These are phyloP conservation scores for Cinclus mexicanus DNA, from an alignment of 2,113 vertebrate species.

Conservation along the genomic window DNA sequence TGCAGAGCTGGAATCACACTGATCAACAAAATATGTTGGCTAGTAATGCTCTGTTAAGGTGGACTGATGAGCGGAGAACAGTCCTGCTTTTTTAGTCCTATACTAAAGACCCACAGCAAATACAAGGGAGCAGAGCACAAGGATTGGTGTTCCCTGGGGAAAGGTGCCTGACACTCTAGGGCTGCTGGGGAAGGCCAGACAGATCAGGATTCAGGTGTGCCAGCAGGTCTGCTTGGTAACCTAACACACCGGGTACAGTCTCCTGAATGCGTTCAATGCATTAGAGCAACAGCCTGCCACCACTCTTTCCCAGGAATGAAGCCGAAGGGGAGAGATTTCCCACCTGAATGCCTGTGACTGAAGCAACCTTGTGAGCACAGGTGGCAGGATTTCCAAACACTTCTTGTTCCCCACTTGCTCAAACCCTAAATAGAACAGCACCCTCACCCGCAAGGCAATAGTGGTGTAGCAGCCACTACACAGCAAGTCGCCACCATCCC, in stretches of 20 bases:
- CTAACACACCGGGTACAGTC: neutral
- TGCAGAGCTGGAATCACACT: conserved; percentile 43
- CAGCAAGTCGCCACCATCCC: neutral
- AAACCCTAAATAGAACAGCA: neutral
- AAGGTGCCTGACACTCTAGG: neutral
- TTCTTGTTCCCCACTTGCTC: neutral
- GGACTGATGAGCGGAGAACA: neutral
- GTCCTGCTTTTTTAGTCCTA: neutral
- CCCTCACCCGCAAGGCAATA: rapidly evolving
- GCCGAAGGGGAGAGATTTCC: neutral
- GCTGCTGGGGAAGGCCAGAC: neutral
- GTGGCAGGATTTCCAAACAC: neutral
- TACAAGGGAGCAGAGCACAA: neutral
- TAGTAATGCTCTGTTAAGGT: conserved; percentile 48
- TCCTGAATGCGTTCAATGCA: neutral
- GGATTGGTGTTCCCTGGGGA: rapidly evolving
- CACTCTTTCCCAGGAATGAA: neutral
- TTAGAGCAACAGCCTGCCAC: neutral
- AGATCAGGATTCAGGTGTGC: neutral
- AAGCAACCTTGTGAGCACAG: neutral
- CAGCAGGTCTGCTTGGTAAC: neutral
- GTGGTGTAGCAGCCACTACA: neutral
- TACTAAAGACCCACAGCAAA: rapidly evolving
- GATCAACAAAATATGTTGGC: conserved; percentile 61
- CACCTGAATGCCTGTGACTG: neutral